These are phyloP conservation scores for Chaetops frenatus DNA, from an alignment of 2,113 vertebrate genomes.

Conservation along the genomic window DNA sequence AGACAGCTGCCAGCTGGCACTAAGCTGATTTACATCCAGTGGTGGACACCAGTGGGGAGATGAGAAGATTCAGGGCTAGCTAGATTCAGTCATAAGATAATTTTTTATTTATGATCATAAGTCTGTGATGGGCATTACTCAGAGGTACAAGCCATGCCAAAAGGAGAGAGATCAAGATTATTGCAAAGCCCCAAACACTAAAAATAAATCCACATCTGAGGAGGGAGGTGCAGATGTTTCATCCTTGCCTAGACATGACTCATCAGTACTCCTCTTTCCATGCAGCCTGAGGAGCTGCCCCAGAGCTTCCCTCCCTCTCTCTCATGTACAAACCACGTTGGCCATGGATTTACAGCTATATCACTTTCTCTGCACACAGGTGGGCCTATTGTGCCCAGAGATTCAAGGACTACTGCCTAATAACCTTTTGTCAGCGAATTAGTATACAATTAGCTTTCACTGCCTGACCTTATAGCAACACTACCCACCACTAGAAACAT, in stretches of 20 bases:
- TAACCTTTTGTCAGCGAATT: not conserved
- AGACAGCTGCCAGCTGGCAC: not conserved
- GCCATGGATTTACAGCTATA: not conserved
- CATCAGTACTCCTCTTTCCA: not conserved
- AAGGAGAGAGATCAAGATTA: not conserved
- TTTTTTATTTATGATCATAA: not conserved
- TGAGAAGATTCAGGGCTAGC: not conserved
- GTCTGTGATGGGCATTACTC: slow-evolving; percentile 14
- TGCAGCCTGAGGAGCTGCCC: not conserved
- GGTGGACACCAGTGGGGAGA: not conserved
- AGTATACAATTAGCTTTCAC: not conserved
- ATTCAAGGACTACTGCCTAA: not conserved
- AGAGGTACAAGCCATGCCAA: not conserved
- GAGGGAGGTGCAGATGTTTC: not conserved
- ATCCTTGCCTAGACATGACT: not conserved
- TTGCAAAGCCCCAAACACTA: not conserved
- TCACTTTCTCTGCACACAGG: not conserved
- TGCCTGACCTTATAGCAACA: not conserved
- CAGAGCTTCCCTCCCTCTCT: not conserved
- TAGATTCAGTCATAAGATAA: slow-evolving; percentile 2
- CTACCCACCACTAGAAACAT: not conserved
- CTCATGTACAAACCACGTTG: accelerated
- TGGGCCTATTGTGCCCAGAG: not conserved
- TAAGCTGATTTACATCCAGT: not conserved
- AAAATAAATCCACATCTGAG: not conserved